Evolutionary conservation across 1,140 invertebrate genomes (phyloP).

Genomic region (Papilio polyxenes): DNA sequence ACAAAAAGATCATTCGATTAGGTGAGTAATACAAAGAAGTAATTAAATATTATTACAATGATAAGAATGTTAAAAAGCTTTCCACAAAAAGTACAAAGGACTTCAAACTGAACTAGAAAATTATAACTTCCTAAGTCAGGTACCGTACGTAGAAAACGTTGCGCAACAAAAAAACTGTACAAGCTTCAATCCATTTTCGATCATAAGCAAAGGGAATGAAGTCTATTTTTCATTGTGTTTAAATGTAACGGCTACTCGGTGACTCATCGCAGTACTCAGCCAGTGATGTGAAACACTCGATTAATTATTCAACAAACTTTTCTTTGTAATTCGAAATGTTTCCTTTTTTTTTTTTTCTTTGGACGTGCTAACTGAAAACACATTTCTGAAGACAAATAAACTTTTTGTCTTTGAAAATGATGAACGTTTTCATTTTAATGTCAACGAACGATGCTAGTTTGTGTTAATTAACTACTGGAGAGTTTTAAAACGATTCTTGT

Average conservation of each 20-base stretch:
- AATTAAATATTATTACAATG: constrained; percentile 28
- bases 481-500: constrained; percentile 19
- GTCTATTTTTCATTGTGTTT: constrained; percentile 1
- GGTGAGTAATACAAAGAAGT: constrained; percentile 27
- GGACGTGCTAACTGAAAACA: constrained; percentile 32
- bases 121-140: constrained; percentile 35
- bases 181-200: background rate
- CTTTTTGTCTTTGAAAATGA: constrained; percentile 35
- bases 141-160: constrained; percentile 38
- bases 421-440: constrained; percentile 29
- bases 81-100: constrained; percentile 3
- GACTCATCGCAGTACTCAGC: constrained; percentile 40
- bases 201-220: background rate
- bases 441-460: constrained; percentile 28
- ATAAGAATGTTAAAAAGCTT: constrained; percentile 27
- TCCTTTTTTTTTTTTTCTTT: constrained; percentile 32
- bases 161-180: constrained; percentile 31
- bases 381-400: constrained; percentile 35
- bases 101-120: constrained; percentile 34
- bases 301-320: constrained; percentile 42
- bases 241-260: constrained; percentile 30
- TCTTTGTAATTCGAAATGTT: constrained; percentile 39
- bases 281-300: constrained; percentile 44
- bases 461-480: background rate
- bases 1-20: background rate